A percentile compares a stretch with the other conserved stretches of the same genome.
These are phyloP conservation scores for Orthonychiurus folsomi DNA, from an alignment of 2,888 invertebrate genomes.

Conservation along the genomic window DNA sequence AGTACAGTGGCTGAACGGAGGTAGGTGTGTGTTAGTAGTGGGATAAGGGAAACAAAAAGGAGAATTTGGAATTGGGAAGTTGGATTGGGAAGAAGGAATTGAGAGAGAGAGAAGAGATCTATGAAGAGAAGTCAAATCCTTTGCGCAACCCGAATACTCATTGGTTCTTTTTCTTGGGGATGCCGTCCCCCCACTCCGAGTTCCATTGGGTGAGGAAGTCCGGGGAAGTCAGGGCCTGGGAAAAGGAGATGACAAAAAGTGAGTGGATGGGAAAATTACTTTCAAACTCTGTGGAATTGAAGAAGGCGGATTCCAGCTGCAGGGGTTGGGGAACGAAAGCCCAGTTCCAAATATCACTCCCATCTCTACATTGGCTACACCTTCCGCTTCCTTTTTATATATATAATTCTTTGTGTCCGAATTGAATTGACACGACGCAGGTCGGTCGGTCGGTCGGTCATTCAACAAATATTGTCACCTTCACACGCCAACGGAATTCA, in stretches of 20 bases:
- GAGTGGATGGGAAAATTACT: conserved; percentile 41
- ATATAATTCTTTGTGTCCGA: too few species aligned
- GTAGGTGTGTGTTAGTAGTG: neutral
- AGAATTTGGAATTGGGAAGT: neutral
- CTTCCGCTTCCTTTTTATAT: too few species aligned
- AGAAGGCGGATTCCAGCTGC: conserved; percentile 40
- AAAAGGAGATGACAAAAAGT: conserved; percentile 41
- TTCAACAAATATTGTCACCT: neutral
- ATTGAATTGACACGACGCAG: too few species aligned
- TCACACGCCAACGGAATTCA: neutral
- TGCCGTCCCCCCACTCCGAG: conserved; percentile 40
- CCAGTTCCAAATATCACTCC: conserved; percentile 7
- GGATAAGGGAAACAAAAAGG: neutral
- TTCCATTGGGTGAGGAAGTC: conserved; percentile 40
- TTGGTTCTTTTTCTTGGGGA: conserved; percentile 41
- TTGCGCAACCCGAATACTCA: conserved; percentile 41
- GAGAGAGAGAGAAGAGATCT: conserved; percentile 15
- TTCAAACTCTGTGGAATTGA: conserved; percentile 41
- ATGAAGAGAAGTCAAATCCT: conserved; percentile 35
- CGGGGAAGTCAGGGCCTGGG: conserved; percentile 34
- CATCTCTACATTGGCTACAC: too few species aligned
- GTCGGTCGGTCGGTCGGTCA: neutral
- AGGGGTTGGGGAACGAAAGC: too few species aligned
- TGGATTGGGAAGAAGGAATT: conserved; percentile 7
- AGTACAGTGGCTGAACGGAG: neutral